A percentile compares a stretch with the other conserved stretches of the same genome.
These are phyloP conservation scores for Dusona sp. DNA, from an alignment of 2,888 invertebrate genomes.

Conservation along the genomic window DNA sequence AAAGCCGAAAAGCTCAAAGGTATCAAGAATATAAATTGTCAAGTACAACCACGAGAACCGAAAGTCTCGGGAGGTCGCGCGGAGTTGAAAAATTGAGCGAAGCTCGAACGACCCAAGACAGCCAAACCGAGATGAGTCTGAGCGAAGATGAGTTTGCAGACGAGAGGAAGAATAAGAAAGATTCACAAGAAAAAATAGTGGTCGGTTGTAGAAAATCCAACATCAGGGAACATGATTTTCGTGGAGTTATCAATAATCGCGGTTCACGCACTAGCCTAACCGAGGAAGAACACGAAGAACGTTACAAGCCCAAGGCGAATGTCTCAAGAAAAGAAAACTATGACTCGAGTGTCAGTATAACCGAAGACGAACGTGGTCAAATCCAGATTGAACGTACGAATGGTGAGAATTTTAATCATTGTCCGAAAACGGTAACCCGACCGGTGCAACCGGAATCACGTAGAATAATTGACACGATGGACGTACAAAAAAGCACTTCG, in stretches of 20 bases:
- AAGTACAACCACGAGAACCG: neutral
- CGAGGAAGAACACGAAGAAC: slow-evolving; percentile 69
- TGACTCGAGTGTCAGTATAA: slow-evolving; percentile 75
- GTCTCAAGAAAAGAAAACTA: slow-evolving; percentile 40
- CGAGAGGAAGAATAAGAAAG: slow-evolving; percentile 9
- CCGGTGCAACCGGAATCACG: neutral
- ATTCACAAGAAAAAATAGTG: too few species aligned
- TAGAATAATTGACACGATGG: neutral
- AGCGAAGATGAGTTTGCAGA: slow-evolving; percentile 42
- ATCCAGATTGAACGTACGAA: neutral
- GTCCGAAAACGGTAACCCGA: neutral
- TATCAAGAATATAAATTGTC: slow-evolving; percentile 22
- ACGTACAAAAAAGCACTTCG: neutral
- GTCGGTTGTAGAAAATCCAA: slow-evolving; percentile 25
- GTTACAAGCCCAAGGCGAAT: slow-evolving; percentile 33
- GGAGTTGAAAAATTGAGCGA: neutral
- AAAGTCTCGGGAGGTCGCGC: neutral
- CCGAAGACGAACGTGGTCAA: slow-evolving; percentile 70
- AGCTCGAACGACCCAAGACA: neutral
- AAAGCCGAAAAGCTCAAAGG: slow-evolving; percentile 16
- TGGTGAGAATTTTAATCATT: slow-evolving; percentile 27
- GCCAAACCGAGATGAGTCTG: slow-evolving; percentile 33
- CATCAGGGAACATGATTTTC: slow-evolving; percentile 1
- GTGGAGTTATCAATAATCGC: slow-evolving; percentile 26
- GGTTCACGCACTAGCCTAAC: slow-evolving; percentile 74